Evolutionary conservation across 2,888 invertebrate species (phyloP).

Genomic region (Malachius bipustulatus): DNA sequence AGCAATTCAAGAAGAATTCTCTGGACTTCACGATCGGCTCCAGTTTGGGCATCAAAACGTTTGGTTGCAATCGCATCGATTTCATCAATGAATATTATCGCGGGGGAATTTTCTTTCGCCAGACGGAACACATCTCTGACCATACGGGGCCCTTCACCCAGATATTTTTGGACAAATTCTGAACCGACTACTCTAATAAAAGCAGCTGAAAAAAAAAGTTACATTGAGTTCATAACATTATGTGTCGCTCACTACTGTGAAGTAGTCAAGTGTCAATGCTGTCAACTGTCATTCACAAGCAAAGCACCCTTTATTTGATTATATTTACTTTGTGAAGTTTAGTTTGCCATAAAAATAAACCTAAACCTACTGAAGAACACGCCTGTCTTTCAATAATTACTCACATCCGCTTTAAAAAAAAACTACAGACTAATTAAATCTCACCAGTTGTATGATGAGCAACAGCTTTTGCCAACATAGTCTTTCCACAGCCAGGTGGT

Average conservation of each 20-base stretch:
- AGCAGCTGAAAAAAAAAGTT: slow-evolving; percentile 53
- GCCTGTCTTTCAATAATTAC: too few relatives aligned
- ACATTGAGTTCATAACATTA: too few relatives aligned
- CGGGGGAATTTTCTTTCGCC: slow-evolving; percentile 98
- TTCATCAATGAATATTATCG: slow-evolving; percentile 99
- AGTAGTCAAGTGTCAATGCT: too few relatives aligned
- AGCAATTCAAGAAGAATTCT: slow-evolving; percentile 91
- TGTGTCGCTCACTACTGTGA: too few relatives aligned
- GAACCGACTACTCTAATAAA: slow-evolving; percentile 99
- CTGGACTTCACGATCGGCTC: slow-evolving; percentile 96
- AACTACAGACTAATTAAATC: too few relatives aligned
- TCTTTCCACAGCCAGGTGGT: slow-evolving; percentile 99
- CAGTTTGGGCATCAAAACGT: slow-evolving; percentile 95
- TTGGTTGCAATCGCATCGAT: slow-evolving; percentile 99
- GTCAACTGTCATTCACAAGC: too few relatives aligned
- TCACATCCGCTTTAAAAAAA: too few relatives aligned
- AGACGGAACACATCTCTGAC: slow-evolving; percentile 97
- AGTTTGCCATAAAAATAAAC: too few relatives aligned
- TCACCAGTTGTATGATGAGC: slow-evolving; percentile 97
- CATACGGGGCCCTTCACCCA: slow-evolving; percentile 99
- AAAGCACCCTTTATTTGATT: too few relatives aligned
- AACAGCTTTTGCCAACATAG: slow-evolving; percentile 98
- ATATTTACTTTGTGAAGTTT: too few relatives aligned
- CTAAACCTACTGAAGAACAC: too few relatives aligned
- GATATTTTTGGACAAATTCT: slow-evolving; percentile 98